Conservation (phyloP, 2,113 vertebrate species). For the Oncorhynchus mykiss region DNA sequence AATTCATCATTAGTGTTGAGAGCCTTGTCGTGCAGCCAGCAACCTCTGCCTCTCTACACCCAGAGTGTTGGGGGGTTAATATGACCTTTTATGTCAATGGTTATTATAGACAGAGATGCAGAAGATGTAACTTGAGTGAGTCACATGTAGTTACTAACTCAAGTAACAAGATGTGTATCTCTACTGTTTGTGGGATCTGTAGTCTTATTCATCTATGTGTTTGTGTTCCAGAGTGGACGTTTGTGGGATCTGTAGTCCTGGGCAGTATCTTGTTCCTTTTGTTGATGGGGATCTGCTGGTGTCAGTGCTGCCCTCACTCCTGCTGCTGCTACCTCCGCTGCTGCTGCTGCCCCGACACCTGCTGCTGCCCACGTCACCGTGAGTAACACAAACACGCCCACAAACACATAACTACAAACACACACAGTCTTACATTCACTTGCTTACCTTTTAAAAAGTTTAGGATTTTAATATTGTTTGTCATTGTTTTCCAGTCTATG, state of each 20-base stretch:
- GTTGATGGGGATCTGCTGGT: constrained; percentile 95
- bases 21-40: constrained; percentile 27
- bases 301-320: constrained; percentile 96
- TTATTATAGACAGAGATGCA: background rate
- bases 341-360: constrained; percentile 95
- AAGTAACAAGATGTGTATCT: no score
- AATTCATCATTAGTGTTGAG: constrained; percentile 53
- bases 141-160: no score
- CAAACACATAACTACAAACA: background rate
- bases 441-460: background rate
- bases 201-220: background rate
- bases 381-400: constrained; percentile 61
- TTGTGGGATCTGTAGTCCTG: constrained; percentile 88
- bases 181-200: background rate
- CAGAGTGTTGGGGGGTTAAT: no score
- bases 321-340: constrained; percentile 97
- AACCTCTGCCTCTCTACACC: no score
- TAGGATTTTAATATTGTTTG: background rate
- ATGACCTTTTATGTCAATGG: no score
- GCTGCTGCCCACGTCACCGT: constrained; percentile 96
- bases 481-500: constrained; percentile 79
- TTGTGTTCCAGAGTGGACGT: constrained; percentile 87
- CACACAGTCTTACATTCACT: background rate
- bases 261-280: constrained; percentile 86
- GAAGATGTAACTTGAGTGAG: no score